Conservation (phyloP, 2,888 invertebrate species). For the Incurvaria masculella region DNA sequence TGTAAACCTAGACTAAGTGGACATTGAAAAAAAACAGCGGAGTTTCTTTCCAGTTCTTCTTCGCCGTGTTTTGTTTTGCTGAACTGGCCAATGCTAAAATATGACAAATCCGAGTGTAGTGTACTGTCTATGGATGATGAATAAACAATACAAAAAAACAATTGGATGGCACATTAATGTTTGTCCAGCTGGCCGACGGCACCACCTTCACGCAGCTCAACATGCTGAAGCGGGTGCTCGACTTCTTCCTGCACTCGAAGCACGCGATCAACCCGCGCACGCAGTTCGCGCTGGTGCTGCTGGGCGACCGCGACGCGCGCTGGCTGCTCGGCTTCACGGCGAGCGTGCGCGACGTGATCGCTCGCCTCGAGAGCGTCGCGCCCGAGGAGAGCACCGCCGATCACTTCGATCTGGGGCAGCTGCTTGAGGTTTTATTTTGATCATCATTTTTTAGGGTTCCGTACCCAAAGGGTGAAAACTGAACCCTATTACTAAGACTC, state of each 20-base stretch:
- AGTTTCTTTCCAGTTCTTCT: too few species aligned
- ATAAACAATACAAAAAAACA: too few species aligned
- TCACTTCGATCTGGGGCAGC: background rate
- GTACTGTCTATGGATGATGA: too few species aligned
- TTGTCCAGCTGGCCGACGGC: conserved; percentile 43
- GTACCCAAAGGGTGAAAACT: too few species aligned
- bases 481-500: too few species aligned
- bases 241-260: conserved; percentile 62
- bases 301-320: conserved; percentile 49
- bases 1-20: too few species aligned
- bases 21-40: too few species aligned
- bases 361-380: conserved; percentile 51
- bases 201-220: conserved; percentile 53
- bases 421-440: background rate
- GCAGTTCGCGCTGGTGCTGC: conserved; percentile 59
- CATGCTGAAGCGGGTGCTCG: conserved; percentile 61
- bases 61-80: too few species aligned
- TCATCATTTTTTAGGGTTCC: too few species aligned
- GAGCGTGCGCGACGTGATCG: conserved; percentile 55
- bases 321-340: conserved; percentile 64
- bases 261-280: conserved; percentile 56
- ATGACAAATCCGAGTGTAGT: too few species aligned
- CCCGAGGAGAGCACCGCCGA: conserved; percentile 46
- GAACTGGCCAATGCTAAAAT: too few species aligned
- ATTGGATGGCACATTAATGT: too few species aligned